Base-by-base conservation (phyloP, 2,113 vertebrate genomes). In the Myanophis thanlyinensis region DNA sequence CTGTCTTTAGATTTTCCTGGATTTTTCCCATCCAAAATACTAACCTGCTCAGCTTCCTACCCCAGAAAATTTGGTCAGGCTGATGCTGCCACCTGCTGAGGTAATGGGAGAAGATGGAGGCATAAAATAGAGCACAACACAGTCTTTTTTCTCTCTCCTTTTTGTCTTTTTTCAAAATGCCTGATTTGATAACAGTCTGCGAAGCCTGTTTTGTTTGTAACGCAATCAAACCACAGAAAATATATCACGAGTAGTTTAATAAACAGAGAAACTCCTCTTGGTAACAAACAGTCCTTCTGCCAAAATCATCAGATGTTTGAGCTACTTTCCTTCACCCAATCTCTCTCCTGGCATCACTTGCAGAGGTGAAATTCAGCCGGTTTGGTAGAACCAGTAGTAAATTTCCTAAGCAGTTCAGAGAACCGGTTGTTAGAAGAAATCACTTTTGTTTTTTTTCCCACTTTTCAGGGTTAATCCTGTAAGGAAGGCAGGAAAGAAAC, bases 201-300 rank as follows among this genome's bases (percentile, higher is more conserved):
- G 67, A 85, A n/a, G 11, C 12, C 30, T 54, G 15, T 85, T 86
- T 94, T 92, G 94, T 59, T 88, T 62, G 48, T 54, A 88, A 48
- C 91, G 1, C 44, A 85, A 88, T 89, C 90, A 94, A 95, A n/a
- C 8, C 86, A 40, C 51, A 51, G 35, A 62, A 1, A 44, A 80
- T 92, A 22, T 89, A 93, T 3, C 0, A 87, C 44, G 95, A 93
- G 85, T 49, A 10, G 44, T 93, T 89, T 93, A 49, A 35, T 85
- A 44, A 92, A 92, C 89, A 54, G 54, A 49, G 94, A 95, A 96
- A 52, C 49, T 91, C 47, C 88, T 13, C 87, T 93, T 93, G 86
- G 44, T 94, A 52, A 92, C 23, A 86, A 52, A 92, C 23, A 86
- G 44, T 30, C 73, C 35, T 94, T 93, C 93, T 88, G 85, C 91